These are phyloP conservation scores for Platynereis dumerilii DNA, from an alignment of 2,888 invertebrate species.

Conservation along the genomic window DNA sequence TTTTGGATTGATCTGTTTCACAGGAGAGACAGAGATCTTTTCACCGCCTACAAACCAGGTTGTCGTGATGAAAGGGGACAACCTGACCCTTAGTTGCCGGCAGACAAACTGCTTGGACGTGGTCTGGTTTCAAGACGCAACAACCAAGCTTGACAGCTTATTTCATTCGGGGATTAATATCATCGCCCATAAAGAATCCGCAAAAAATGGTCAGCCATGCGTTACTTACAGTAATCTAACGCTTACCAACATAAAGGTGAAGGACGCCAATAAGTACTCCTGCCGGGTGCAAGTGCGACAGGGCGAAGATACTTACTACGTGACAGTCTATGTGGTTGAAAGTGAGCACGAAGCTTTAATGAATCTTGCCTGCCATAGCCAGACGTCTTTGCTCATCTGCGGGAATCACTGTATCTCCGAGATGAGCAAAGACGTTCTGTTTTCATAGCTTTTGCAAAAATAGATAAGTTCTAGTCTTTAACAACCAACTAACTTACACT, in stretches of 20 bases:
- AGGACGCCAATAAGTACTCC: conserved; percentile 15
- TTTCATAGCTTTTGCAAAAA: too few species aligned
- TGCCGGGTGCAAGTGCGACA: conserved; percentile 1
- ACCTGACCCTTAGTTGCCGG: neutral
- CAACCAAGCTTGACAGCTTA: neutral
- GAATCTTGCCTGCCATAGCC: too few species aligned
- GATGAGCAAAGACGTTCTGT: too few species aligned
- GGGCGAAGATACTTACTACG: conserved; percentile 3
- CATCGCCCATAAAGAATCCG: conserved; percentile 5
- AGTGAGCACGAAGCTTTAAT: conserved; percentile 7
- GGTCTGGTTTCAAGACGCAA: neutral
- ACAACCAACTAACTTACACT: too few species aligned
- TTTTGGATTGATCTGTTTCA: neutral
- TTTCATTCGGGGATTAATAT: conserved; percentile 6
- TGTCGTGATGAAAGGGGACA: neutral
- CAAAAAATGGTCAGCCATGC: conserved; percentile 10
- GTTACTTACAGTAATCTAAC: conserved; percentile 4
- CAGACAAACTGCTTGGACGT: conserved; percentile 3
- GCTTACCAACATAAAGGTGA: neutral
- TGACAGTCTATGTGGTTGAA: conserved; percentile 14
- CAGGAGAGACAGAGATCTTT: conserved; percentile 1
- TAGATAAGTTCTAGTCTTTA: too few species aligned
- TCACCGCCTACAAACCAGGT: neutral
- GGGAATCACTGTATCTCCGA: too few species aligned
- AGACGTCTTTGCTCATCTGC: too few species aligned